phyloP scores from a whole-genome alignment of 2,797 vertebrate genomes.

The Sarcoramphus papa region DNA sequence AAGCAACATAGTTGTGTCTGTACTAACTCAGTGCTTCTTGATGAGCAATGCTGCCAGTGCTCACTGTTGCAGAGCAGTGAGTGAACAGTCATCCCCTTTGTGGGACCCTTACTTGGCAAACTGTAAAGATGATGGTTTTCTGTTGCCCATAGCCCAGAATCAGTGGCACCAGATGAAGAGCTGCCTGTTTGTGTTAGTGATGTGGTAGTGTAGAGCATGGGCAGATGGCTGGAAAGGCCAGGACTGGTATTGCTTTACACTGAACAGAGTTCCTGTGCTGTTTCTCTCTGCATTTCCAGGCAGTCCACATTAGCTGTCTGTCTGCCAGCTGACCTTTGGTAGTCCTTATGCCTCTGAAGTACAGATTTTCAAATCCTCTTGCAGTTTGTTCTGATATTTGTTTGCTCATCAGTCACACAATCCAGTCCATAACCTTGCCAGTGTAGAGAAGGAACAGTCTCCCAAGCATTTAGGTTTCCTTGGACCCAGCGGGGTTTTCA shows the following conservation, averaged over 20 bases:
- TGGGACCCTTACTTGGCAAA: not conserved
- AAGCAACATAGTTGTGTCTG: not conserved
- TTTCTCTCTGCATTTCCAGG: not conserved
- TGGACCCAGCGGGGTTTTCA: not conserved
- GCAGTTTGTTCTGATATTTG: not conserved
- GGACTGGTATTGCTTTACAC: not conserved
- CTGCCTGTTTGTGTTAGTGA: not conserved
- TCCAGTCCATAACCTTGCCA: not conserved
- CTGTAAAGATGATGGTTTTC: not conserved
- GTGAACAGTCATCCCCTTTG: not conserved
- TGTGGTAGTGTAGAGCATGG: not conserved
- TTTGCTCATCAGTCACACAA: accelerated
- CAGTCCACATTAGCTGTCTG: not conserved
- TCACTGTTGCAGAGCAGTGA: not conserved
- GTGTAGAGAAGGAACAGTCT: not conserved
- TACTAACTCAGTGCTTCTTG: not conserved
- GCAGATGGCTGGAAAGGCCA: not conserved
- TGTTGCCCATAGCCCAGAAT: not conserved
- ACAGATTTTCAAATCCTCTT: not conserved
- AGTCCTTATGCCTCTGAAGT: not conserved
- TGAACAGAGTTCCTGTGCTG: not conserved
- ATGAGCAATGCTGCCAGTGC: not conserved
- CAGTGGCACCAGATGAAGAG: not conserved
- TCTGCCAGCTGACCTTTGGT: not conserved
- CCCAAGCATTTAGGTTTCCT: not conserved